Evolutionary conservation across 2,888 invertebrate species (phyloP).

Genomic region (Drosophila anomalata): DNA sequence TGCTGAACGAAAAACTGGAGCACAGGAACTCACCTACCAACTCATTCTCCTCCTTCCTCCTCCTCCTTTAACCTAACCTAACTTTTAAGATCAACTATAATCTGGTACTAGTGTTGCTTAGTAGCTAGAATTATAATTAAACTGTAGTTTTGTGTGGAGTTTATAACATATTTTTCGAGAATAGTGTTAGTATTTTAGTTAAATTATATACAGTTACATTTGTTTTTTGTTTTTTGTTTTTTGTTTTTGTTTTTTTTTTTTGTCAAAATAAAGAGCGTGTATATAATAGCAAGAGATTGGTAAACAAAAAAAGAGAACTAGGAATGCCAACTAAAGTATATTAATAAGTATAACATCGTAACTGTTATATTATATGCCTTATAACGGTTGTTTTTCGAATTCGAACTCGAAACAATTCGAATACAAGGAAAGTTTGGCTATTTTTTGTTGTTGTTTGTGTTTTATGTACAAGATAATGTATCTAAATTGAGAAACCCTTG

Average conservation of each 20-base stretch:
- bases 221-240: constrained; percentile 1
- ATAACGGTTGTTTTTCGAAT: constrained; percentile 7
- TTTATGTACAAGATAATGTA: constrained; percentile 58
- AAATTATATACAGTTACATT: constrained; percentile 48
- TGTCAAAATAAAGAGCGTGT: constrained; percentile 48
- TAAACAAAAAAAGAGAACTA: constrained; percentile 48
- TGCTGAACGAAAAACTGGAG: constrained; percentile 39
- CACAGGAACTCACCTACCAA: constrained; percentile 28
- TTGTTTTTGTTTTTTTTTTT: constrained; percentile 24
- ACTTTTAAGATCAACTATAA: not conserved
- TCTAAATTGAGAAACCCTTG: constrained; percentile 30
- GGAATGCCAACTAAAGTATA: constrained; percentile 40
- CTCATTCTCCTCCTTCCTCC: constrained; percentile 27
- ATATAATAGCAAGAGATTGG: constrained; percentile 49
- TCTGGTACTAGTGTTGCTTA: constrained; percentile 30
- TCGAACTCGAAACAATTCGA: constrained; percentile 15
- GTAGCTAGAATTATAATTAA: constrained; percentile 27
- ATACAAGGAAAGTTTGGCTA: constrained; percentile 27
- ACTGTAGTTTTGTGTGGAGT: constrained; percentile 34
- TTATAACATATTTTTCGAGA: constrained; percentile 43
- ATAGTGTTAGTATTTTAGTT: constrained; percentile 68
- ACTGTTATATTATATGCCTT: constrained; percentile 47
- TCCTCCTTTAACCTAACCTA: constrained; percentile 15
- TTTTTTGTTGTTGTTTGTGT: constrained; percentile 3
- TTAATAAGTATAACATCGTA: constrained; percentile 41